Base-by-base conservation (phyloP, 1,140 invertebrate genomes). In the Leptinotarsa undecemlineata region DNA sequence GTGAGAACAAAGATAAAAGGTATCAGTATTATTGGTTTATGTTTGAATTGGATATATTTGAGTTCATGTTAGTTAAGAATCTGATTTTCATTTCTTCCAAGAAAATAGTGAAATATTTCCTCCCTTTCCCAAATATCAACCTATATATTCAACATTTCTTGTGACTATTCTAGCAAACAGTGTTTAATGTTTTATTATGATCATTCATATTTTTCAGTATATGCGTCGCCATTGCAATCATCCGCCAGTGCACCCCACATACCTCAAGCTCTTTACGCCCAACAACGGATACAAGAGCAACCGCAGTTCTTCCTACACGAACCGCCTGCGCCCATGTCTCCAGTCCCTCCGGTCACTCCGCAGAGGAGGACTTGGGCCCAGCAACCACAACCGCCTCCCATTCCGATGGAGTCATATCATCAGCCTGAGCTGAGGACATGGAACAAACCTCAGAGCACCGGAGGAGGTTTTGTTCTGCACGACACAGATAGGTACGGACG, bases 221-320 rank as follows among this genome's bases (percentile, higher is more conserved):
- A 77, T 70, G 68, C 76, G 14, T 51, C 75, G 26, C 74, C 78
- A 5, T 61, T 85, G 19, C 84, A 85, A 76, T 77, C 81, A 17
- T 84, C 82, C 14, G 74, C 82, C 47, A 84, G 84, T 74, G 82
- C 82, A 17, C 84, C 83, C 17, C 85, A 86, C 74, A 83, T 85
- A 76, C 83, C 84, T 69, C 84, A 85, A 63, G 78, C 82, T 8
- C 63, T 83, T n/a, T 84, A 81, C 75, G 72, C 80, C n/a, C 79
- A 84, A 74, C 81, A 80, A 23, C 71, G 75, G 20, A 57, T 57
- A 57, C 51, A 57, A 57, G 79, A 81, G n/a, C 79, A 82, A 68
- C 86, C 85, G 79, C 92, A 93, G 81, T 94, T 94, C 86, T 94
- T 92, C 85, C 85, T 94, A 76, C 92, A 94, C 82, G 92, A 93